Base-by-base conservation (phyloP, 2,888 invertebrate genomes). In the Nephrocerus scutellatus region DNA sequence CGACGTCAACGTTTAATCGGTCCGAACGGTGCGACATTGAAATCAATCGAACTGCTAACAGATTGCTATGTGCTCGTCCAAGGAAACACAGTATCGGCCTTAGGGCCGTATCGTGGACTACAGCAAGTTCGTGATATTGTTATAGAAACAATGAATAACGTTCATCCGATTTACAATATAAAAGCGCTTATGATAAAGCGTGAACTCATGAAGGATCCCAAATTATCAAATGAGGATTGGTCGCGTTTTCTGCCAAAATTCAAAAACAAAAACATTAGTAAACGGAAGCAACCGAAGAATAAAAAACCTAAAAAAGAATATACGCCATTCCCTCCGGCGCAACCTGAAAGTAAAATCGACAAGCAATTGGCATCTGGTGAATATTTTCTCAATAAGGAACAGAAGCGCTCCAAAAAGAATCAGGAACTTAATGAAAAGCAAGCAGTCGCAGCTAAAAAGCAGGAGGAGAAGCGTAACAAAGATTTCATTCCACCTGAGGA, bases 81-180 rank as follows among this genome's bases (percentile, higher is more conserved):
- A 71, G 98, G 98, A 5, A 91, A 91, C 59, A 98, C 98, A 8
- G 97, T 99, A 0, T 79, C 97, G 10, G 88, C 90, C 0, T 72
- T 99, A n/a, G 98, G 98, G 0, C 93, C 97, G 3, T 89, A 93
- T 59, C 85, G 83, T 68, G 97, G 97, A 0, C 65, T 90, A 16
- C 79, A 82, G 39, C 85, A 88, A 66, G 88, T 89, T 0, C 74
- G 95, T 39, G 80, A 85, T 53, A 88, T 99, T 55, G 88, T 90
- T 2, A 84, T 86, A 59, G 97, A 98, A 54, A 95, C 95, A 1
- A 96, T 99, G 96, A 90, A 89, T 61, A 98, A 99, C 66, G 79
- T 98, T 38, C 98, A 99, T 72, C 98, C 98, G 2, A 91, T 98
- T 65, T 97, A 96, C 62, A 96, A 95, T 59, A 93, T 98, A 2